phyloP scores from a whole-genome alignment of 2,797 vertebrate genomes.

The Sebastes steindachneri region DNA sequence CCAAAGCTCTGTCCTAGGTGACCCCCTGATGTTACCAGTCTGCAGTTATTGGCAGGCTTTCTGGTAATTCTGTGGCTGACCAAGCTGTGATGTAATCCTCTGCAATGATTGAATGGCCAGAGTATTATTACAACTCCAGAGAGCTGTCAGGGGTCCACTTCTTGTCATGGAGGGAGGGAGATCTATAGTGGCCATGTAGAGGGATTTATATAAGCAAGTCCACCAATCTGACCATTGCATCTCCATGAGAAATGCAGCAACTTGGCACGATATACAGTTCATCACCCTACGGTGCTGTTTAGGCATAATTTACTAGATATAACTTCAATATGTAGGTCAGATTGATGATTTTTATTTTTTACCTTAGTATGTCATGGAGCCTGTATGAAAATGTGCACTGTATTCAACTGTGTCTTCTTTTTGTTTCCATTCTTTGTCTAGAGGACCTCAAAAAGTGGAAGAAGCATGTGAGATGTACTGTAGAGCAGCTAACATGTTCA shows the following conservation, averaged over 20 bases:
- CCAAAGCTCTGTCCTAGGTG: background rate
- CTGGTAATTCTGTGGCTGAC: constrained; percentile 29
- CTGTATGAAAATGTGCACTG: background rate
- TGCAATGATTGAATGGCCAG: constrained; percentile 36
- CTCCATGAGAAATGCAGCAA: background rate
- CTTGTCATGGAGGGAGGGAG: constrained; percentile 5
- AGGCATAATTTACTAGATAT: background rate
- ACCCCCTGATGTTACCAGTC: constrained; percentile 33
- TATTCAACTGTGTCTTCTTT: background rate
- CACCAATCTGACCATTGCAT: background rate
- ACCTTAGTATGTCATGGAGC: background rate
- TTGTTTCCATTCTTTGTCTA: constrained; percentile 65
- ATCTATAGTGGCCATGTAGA: constrained; percentile 3
- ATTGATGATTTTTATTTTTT: background rate
- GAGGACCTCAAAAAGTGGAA: constrained; percentile 94
- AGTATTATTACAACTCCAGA: constrained; percentile 40
- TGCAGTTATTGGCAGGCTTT: constrained; percentile 16
- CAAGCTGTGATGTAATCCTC: constrained; percentile 50
- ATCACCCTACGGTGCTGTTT: background rate
- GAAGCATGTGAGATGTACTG: constrained; percentile 99
- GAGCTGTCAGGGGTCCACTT: constrained; percentile 42
- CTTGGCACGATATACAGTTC: background rate
- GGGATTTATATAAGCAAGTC: constrained; percentile 16
- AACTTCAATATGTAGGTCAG: background rate
- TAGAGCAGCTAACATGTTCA: constrained; percentile 99